phyloP scores from a whole-genome alignment of 2,113 vertebrate species.

The Thermophis baileyi region DNA sequence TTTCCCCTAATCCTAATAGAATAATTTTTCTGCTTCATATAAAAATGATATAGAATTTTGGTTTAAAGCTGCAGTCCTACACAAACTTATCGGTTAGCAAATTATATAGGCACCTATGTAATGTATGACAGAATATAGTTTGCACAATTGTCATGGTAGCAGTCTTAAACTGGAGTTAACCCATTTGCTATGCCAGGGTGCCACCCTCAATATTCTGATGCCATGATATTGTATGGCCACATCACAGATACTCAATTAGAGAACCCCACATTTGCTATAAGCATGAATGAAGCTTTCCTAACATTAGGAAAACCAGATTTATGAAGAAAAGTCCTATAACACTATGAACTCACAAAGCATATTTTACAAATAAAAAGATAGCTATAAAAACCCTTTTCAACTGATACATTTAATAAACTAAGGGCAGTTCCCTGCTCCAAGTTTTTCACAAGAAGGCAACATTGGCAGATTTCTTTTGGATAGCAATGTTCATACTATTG shows the following conservation, averaged over 20 bases:
- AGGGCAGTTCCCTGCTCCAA: neutral
- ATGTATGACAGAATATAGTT: neutral
- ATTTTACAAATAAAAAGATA: neutral
- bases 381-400: neutral
- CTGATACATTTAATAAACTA: neutral
- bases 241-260: neutral
- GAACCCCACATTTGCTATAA: neutral
- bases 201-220: neutral
- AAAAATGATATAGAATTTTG: neutral
- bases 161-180: neutral
- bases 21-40: neutral
- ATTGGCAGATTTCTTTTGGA: neutral
- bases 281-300: neutral
- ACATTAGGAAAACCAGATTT: neutral
- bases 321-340: neutral
- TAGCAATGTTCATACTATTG: neutral
- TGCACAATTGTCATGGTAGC: neutral
- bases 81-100: neutral
- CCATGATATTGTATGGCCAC: neutral
- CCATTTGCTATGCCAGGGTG: neutral
- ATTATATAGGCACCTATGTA: neutral
- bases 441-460: neutral
- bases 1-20: slow-evolving; percentile 18
- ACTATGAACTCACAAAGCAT: neutral
- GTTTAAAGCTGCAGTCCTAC: neutral